A percentile compares a stretch with the other conserved stretches of the same genome.
These are phyloP conservation scores for Terebella lapidaria DNA, from an alignment of 2,888 invertebrate genomes.

Conservation along the genomic window DNA sequence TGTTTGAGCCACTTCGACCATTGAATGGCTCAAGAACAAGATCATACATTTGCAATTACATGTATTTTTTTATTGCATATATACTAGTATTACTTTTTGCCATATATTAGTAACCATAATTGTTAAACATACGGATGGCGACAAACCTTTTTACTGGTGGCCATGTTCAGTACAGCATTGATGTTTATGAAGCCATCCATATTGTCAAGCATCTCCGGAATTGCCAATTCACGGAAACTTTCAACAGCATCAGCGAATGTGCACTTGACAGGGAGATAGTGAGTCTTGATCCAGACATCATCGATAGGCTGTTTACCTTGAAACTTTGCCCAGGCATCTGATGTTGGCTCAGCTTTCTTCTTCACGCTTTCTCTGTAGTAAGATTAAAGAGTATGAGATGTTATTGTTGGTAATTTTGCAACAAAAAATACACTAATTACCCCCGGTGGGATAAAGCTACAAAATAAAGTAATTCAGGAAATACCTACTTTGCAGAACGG, in stretches of 20 bases:
- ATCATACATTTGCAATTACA: no score
- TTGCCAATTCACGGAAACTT: constrained; percentile 39
- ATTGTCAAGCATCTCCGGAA: constrained; percentile 41
- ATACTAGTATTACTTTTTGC: no score
- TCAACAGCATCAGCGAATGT: constrained; percentile 31
- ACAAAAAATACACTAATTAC: no score
- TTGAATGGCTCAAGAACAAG: no score
- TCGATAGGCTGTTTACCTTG: constrained; percentile 28
- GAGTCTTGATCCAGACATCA: constrained; percentile 37
- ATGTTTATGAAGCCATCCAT: constrained; percentile 33
- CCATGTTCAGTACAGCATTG: constrained; percentile 34
- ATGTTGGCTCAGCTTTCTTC: neutral
- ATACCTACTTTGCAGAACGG: neutral
- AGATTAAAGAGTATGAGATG: neutral
- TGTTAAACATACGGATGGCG: neutral
- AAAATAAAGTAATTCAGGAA: neutral
- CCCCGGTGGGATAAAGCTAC: neutral
- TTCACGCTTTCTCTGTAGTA: neutral
- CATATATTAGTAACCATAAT: no score
- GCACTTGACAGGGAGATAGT: constrained; percentile 30
- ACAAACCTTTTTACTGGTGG: constrained; percentile 43
- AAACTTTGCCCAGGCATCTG: constrained; percentile 7
- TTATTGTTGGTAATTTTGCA: no score
- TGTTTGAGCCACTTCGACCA: no score
- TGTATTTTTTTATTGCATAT: no score